Percentiles rank a stretch among this genome's conserved stretches.
These are phyloP conservation scores for Acholoe squamosa DNA, from an alignment of 2,888 invertebrate species.

Conservation along the genomic window DNA sequence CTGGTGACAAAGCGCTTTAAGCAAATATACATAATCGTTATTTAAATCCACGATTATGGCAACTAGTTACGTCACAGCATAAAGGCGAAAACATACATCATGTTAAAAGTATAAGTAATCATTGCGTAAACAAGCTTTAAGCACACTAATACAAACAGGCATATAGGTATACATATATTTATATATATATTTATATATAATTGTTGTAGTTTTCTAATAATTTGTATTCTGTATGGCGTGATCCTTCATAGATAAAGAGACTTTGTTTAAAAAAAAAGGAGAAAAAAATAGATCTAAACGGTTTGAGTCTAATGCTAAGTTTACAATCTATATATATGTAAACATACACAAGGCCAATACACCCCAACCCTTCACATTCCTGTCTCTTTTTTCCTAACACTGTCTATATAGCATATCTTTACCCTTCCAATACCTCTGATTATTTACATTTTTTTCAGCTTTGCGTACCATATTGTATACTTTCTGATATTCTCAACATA, in stretches of 20 bases:
- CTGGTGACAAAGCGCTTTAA: background rate
- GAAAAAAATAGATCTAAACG: background rate
- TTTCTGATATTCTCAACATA: background rate
- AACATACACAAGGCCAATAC: slow-evolving; percentile 16
- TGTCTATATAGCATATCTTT: slow-evolving; percentile 22
- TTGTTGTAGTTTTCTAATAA: slow-evolving; percentile 30
- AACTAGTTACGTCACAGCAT: slow-evolving; percentile 23
- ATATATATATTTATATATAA: slow-evolving; percentile 16
- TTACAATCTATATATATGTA: background rate
- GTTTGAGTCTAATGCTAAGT: background rate
- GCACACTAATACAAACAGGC: slow-evolving; percentile 32
- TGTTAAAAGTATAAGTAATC: background rate
- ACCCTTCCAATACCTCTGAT: background rate
- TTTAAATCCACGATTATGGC: slow-evolving; percentile 13
- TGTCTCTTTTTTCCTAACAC: background rate
- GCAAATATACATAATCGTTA: slow-evolving; percentile 28
- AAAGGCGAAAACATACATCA: slow-evolving; percentile 34
- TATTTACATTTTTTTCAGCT: background rate
- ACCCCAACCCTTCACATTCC: background rate
- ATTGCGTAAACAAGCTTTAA: slow-evolving; percentile 55
- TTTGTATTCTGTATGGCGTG: background rate
- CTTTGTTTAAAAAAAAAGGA: background rate
- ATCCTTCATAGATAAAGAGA: background rate
- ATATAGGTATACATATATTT: slow-evolving; percentile 13
- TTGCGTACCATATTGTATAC: background rate